Evolutionary conservation across 2,113 vertebrate genomes (phyloP).

Genomic region (Thalassoma bifasciatum): DNA sequence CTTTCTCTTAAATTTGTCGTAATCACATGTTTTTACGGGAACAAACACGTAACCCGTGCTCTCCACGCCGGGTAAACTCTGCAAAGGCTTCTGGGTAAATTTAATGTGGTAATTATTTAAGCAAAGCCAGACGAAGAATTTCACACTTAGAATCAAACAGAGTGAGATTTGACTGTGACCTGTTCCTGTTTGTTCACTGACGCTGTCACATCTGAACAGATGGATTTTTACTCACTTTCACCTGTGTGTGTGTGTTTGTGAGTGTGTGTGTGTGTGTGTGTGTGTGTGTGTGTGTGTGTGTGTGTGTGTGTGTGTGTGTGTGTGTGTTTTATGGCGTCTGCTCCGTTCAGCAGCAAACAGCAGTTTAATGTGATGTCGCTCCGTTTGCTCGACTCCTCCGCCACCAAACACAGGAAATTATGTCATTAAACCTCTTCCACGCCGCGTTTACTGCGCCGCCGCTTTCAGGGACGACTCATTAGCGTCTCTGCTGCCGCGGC

Average conservation of each 20-base stretch:
- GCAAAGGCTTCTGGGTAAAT: slow-evolving; percentile 75
- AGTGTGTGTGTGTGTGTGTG: too few relatives aligned
- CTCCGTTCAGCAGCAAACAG: too few relatives aligned
- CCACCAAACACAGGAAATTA: not conserved
- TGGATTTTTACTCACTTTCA: slow-evolving; percentile 36
- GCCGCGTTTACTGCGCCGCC: not conserved
- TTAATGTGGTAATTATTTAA: slow-evolving; percentile 82
- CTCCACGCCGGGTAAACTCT: slow-evolving; percentile 70
- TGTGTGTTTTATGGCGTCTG: too few relatives aligned
- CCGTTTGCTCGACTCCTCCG: not conserved
- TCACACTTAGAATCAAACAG: slow-evolving; percentile 80
- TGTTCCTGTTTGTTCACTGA: slow-evolving; percentile 55
- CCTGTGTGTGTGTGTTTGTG: too few relatives aligned
- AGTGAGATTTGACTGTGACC: slow-evolving; percentile 66
- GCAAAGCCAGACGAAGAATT: slow-evolving; percentile 70
- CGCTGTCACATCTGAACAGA: slow-evolving; percentile 33
- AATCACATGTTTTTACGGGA: slow-evolving; percentile 64
- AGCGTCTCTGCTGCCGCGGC: not conserved
- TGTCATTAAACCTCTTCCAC: not conserved
- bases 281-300: too few relatives aligned
- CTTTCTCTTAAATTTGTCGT: slow-evolving; percentile 61
- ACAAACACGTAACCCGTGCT: slow-evolving; percentile 57
- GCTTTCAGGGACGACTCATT: slow-evolving; percentile 13
- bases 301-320: too few relatives aligned
- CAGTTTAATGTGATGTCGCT: too few relatives aligned